phyloP scores from a whole-genome alignment of 2,797 vertebrate genomes.

The Botia almorhae region DNA sequence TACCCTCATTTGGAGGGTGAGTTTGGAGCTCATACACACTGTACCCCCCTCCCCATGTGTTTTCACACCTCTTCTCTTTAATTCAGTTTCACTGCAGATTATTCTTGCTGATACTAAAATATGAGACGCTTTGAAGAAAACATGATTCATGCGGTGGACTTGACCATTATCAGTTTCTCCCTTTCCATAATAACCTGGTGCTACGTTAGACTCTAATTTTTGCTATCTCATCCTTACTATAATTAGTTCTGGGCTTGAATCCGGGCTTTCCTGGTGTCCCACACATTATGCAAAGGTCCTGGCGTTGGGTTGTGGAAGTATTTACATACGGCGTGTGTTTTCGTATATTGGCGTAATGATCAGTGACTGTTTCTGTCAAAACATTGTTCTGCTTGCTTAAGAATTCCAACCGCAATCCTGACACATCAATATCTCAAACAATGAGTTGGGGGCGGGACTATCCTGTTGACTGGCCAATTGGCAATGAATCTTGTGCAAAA shows the following conservation, averaged over 20 bases:
- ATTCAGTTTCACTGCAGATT: constrained; percentile 11
- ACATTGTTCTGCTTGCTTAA: no score
- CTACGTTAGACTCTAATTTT: neutral
- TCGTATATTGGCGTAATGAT: neutral
- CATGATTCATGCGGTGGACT: neutral
- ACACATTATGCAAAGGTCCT: neutral
- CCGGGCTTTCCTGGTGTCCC: neutral
- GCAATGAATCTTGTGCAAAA: no score
- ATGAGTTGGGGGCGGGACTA: neutral
- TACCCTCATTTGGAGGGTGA: no score
- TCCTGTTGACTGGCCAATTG: neutral
- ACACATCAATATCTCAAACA: no score
- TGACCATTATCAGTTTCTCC: neutral
- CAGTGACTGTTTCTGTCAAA: no score
- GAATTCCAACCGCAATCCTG: no score
- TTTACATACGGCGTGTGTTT: neutral
- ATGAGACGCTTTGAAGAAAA: constrained; percentile 1
- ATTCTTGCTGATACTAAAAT: constrained; percentile 23
- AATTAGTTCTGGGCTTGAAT: neutral
- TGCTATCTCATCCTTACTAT: neutral
- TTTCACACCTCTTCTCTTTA: neutral
- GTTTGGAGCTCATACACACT: no score
- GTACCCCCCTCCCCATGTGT: neutral
- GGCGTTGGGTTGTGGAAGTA: neutral
- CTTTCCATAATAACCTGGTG: neutral